Conservation (phyloP, 2,888 invertebrate species). For the Ecdyonurus torrentis region DNA sequence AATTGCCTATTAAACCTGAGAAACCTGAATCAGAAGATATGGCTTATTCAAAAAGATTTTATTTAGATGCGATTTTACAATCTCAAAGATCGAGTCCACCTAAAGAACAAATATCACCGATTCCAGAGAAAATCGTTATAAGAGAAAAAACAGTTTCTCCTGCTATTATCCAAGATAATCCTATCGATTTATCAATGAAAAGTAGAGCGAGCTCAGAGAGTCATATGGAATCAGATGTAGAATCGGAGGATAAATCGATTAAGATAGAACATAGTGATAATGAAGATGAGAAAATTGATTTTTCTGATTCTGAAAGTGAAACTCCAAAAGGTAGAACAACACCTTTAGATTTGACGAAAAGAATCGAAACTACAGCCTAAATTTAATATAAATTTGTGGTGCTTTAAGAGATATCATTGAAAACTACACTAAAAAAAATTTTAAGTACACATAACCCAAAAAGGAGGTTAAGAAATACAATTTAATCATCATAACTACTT, state of each 20-base stretch:
- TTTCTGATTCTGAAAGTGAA: not conserved
- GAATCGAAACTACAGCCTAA: not conserved
- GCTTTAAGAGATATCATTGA: too few relatives aligned
- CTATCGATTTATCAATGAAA: constrained; percentile 15
- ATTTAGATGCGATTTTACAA: constrained; percentile 56
- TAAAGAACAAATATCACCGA: not conserved
- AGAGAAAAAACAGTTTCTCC: not conserved
- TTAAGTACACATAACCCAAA: too few relatives aligned
- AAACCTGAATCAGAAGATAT: constrained; percentile 24
- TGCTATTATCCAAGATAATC: constrained; percentile 12
- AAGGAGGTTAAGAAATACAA: too few relatives aligned
- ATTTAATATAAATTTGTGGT: not conserved
- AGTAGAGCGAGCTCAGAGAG: not conserved
- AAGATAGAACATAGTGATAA: not conserved
- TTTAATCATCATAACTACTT: too few relatives aligned
- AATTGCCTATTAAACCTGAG: not conserved
- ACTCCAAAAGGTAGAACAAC: not conserved
- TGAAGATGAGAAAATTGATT: not conserved
- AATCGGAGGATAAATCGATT: not conserved
- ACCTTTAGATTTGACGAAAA: not conserved
- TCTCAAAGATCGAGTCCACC: constrained; percentile 42
- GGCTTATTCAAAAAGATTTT: constrained; percentile 50
- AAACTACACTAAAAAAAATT: too few relatives aligned
- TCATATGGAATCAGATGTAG: not conserved
- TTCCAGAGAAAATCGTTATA: not conserved